A percentile compares a stretch with the other conserved stretches of the same genome.
Evolutionary conservation across 2,797 vertebrate genomes (phyloP).

Genomic region (Todus mexicanus): DNA sequence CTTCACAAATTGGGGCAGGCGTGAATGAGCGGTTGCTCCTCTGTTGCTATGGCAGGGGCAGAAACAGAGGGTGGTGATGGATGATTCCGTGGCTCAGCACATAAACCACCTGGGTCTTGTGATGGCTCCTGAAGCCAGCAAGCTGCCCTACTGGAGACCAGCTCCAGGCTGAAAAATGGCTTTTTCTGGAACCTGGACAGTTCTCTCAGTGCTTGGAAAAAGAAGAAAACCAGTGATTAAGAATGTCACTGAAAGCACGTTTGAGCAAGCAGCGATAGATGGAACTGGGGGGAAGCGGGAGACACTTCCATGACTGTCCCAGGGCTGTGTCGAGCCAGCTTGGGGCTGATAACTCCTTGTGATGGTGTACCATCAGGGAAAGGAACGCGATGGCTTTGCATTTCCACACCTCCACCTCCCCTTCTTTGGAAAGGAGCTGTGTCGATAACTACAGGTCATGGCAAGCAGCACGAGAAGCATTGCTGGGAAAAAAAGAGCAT

Average conservation of each 20-base stretch:
- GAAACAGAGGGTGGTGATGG: neutral
- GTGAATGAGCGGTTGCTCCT: neutral
- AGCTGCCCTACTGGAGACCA: neutral
- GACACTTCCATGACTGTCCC: neutral
- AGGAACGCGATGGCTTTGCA: too few species aligned
- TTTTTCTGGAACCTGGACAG: neutral
- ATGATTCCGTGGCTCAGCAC: neutral
- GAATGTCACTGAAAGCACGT: neutral
- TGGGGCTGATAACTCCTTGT: neutral
- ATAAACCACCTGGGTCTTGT: neutral
- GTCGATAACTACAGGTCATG: rapidly evolving
- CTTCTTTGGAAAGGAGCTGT: rapidly evolving
- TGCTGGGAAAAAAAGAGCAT: neutral
- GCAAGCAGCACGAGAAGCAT: rapidly evolving
- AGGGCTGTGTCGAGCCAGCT: neutral
- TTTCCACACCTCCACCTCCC: neutral
- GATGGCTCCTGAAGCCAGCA: neutral
- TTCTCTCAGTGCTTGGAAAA: neutral
- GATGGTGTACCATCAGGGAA: neutral
- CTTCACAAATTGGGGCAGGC: neutral
- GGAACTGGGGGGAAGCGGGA: too few species aligned
- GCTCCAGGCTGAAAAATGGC: neutral
- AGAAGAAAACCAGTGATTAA: neutral
- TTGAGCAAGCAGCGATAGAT: neutral
- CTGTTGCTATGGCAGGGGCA: neutral